A percentile compares a stretch with the other conserved stretches of the same genome.
phyloP scores from a whole-genome alignment of 2,888 invertebrate genomes.

The Amphipyra tragopoginis region DNA sequence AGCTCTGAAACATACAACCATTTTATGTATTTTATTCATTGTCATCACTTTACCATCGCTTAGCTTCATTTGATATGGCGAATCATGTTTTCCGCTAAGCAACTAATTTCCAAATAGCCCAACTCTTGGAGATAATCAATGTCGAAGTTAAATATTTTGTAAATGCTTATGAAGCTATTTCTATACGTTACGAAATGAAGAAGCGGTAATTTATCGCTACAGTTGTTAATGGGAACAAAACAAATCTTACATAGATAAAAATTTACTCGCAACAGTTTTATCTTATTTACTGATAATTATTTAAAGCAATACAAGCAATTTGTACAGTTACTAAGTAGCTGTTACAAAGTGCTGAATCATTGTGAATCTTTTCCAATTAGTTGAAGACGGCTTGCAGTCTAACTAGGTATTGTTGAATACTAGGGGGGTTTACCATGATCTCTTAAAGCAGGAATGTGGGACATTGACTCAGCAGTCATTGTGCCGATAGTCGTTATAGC shows the following conservation, averaged over 20 bases:
- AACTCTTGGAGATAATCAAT: no score
- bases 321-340: background rate
- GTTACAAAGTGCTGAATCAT: background rate
- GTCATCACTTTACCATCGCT: constrained; percentile 30
- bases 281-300: constrained; percentile 12
- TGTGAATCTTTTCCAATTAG: no score
- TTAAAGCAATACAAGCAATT: background rate
- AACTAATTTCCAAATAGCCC: background rate
- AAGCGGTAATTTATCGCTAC: background rate
- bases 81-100: constrained; percentile 6
- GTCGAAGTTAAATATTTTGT: no score
- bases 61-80: constrained; percentile 35
- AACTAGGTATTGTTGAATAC: no score
- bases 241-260: constrained; percentile 12
- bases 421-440: no score
- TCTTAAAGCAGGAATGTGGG: no score
- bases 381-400: no score
- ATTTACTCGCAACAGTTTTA: constrained; percentile 16
- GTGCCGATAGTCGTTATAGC: no score
- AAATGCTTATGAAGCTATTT: background rate
- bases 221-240: background rate
- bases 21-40: constrained; percentile 19
- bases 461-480: no score
- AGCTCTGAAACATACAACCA: background rate
- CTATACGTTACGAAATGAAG: background rate